phyloP scores from a whole-genome alignment of 2,888 invertebrate species.

The Corbicula japonica region DNA sequence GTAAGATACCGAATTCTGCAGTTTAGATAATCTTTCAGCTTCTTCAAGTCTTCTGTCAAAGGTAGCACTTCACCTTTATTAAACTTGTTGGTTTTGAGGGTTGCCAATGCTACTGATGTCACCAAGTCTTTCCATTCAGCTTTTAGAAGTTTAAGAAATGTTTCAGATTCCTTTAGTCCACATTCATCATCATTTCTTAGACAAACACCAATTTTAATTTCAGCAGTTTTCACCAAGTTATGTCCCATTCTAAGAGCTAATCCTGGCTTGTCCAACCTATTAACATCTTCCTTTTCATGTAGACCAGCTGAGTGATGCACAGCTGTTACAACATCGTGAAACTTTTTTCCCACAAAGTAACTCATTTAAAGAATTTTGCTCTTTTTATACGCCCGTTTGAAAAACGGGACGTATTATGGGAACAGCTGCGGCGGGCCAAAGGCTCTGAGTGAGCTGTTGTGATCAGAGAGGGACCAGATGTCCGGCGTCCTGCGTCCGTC shows the following conservation, averaged over 20 bases:
- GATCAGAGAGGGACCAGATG: too few relatives aligned
- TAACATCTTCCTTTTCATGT: constrained; percentile 1
- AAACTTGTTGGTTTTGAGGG: constrained; percentile 16
- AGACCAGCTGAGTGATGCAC: background rate
- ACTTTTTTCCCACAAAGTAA: background rate
- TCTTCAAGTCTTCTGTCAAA: constrained; percentile 2
- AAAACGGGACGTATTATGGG: too few relatives aligned
- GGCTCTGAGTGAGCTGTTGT: too few relatives aligned
- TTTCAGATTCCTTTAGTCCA: background rate
- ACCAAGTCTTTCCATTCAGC: constrained; percentile 15
- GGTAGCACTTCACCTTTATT: constrained; percentile 2
- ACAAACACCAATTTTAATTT: constrained; percentile 16
- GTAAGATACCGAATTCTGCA: background rate
- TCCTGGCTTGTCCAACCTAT: constrained; percentile 10
- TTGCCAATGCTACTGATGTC: constrained; percentile 7
- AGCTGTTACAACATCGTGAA: background rate
- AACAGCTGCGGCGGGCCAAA: too few relatives aligned
- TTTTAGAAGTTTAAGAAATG: constrained; percentile 2
- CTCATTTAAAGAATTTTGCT: background rate
- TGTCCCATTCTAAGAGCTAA: constrained; percentile 26
- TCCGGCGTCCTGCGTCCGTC: too few relatives aligned
- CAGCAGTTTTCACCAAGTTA: constrained; percentile 13
- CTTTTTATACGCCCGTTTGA: too few relatives aligned
- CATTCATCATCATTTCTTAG: constrained; percentile 16
- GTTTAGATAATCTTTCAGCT: too few relatives aligned